Conservation (phyloP, 2,888 invertebrate genomes). For the Melolontha melolontha region DNA sequence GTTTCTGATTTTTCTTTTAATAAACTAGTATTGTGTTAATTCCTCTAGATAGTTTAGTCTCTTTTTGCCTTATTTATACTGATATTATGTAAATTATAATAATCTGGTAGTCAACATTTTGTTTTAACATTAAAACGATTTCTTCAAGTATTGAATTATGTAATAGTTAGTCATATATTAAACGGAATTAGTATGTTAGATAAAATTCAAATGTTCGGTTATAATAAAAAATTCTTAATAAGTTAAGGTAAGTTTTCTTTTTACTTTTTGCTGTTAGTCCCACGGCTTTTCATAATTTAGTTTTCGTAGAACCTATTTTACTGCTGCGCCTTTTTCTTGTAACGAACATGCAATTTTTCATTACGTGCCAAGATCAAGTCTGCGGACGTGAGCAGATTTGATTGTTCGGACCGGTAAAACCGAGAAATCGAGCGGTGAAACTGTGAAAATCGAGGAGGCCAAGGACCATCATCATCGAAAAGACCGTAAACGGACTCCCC, state of each 20-base stretch:
- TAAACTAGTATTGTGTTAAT: too few relatives aligned
- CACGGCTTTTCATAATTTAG: conserved; percentile 50
- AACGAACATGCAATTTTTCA: conserved; percentile 72
- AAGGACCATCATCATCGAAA: conserved; percentile 36
- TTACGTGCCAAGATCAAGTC: conserved; percentile 77
- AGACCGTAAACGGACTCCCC: conserved; percentile 53
- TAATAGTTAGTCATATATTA: too few relatives aligned
- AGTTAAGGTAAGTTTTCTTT: conserved; percentile 29
- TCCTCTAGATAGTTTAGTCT: too few relatives aligned
- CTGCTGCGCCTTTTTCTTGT: conserved; percentile 44
- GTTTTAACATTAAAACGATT: too few relatives aligned
- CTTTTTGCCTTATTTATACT: too few relatives aligned
- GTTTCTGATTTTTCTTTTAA: too few relatives aligned
- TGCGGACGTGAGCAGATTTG: conserved; percentile 67
- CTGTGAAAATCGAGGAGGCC: conserved; percentile 38
- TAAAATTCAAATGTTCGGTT: too few relatives aligned
- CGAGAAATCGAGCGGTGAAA: conserved; percentile 39
- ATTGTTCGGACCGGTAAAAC: conserved; percentile 57
- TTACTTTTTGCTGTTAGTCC: background rate
- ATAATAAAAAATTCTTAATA: conserved; percentile 11
- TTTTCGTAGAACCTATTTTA: conserved; percentile 56
- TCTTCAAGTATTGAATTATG: too few relatives aligned
- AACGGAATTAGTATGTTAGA: too few relatives aligned
- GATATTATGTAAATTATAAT: too few relatives aligned
- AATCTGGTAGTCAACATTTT: too few relatives aligned